phyloP scores from a whole-genome alignment of 2,113 vertebrate genomes.

The Melanerpes formicivorus region DNA sequence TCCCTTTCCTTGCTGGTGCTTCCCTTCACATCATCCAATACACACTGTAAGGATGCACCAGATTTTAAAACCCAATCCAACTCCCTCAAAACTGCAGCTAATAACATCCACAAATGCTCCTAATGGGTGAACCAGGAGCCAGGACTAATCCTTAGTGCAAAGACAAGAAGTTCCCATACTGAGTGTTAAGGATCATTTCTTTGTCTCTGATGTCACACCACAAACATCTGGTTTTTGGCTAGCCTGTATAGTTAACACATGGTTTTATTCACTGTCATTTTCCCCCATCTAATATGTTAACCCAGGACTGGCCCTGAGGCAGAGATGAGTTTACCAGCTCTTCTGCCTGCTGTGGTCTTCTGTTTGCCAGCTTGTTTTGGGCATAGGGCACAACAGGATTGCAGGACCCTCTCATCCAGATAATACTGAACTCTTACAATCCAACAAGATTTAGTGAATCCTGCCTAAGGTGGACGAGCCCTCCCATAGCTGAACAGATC shows the following conservation, averaged over 20 bases:
- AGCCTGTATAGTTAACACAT: neutral
- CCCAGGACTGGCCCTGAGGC: neutral
- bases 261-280: neutral
- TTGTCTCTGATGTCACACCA: neutral
- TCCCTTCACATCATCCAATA: neutral
- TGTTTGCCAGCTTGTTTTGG: neutral
- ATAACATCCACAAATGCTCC: neutral
- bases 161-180: neutral
- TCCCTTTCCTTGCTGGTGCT: neutral
- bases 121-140: neutral
- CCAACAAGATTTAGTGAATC: neutral
- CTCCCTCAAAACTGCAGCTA: neutral
- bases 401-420: neutral
- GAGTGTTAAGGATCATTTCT: neutral
- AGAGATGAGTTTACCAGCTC: neutral
- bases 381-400: neutral
- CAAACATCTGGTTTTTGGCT: neutral
- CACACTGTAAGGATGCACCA: neutral
- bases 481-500: neutral
- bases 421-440: neutral
- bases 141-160: neutral
- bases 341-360: neutral
- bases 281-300: too few relatives aligned
- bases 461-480: neutral
- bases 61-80: neutral